A percentile compares a stretch with the other conserved stretches of the same genome.
These are phyloP conservation scores for Channa maculata DNA, from an alignment of 2,113 vertebrate genomes.

Conservation along the genomic window DNA sequence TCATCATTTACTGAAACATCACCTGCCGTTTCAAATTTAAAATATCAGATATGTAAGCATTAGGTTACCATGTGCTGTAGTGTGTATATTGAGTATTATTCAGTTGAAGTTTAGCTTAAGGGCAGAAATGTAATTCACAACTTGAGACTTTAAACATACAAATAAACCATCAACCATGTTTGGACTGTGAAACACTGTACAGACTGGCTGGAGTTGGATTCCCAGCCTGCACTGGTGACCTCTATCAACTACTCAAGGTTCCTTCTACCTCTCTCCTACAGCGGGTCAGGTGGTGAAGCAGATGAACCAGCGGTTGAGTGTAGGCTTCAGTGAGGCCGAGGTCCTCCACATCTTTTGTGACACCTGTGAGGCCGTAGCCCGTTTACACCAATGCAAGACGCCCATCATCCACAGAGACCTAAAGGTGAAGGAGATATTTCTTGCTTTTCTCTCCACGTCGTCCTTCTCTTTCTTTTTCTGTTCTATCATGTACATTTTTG, in stretches of 20 bases:
- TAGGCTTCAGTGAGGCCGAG: constrained; percentile 92
- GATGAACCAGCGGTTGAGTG: constrained; percentile 95
- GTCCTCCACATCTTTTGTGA: constrained; percentile 95
- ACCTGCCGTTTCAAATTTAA: no score
- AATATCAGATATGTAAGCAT: no score
- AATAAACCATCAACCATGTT: no score
- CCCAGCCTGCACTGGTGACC: neutral
- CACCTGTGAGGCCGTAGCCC: constrained; percentile 94
- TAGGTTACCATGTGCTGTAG: neutral
- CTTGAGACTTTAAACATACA: neutral
- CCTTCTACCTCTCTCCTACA: constrained; percentile 60
- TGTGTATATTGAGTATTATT: neutral
- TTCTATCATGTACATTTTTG: no score
- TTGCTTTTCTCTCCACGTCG: no score
- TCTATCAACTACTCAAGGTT: neutral
- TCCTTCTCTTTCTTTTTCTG: no score
- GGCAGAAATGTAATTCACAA: neutral
- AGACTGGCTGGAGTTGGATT: neutral
- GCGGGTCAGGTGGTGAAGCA: constrained; percentile 97
- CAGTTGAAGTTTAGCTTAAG: neutral
- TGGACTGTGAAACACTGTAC: no score
- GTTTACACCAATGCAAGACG: constrained; percentile 96
- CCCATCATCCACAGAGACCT: constrained; percentile 95
- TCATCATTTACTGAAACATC: no score
- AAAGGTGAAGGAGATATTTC: constrained; percentile 82